A percentile compares a stretch with the other conserved stretches of the same genome.
Conservation (phyloP, 2,113 vertebrate species). For the Lonchura striata region DNA sequence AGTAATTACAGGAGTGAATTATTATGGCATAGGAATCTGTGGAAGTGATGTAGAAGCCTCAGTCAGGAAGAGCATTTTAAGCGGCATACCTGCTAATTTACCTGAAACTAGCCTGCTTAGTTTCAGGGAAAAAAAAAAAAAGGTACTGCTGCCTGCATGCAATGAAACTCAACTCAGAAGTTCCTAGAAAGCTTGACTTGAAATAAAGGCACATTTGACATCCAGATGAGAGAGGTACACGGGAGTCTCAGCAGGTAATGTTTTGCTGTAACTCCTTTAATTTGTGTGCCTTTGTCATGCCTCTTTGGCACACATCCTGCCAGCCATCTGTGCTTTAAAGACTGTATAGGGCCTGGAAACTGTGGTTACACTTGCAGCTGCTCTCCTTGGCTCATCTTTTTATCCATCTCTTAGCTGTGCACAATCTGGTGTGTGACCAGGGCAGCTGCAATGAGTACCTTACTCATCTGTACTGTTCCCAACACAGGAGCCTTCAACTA, state of each 20-base stretch:
- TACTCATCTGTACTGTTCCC: not conserved
- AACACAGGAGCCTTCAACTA: not conserved
- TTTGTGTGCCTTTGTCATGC: not conserved
- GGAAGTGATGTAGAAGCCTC: not conserved
- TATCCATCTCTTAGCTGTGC: not conserved
- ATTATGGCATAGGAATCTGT: not conserved
- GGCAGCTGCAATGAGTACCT: not conserved
- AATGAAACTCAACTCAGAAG: not conserved
- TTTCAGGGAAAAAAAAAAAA: not conserved
- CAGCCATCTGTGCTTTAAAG: not conserved
- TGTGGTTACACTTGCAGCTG: not conserved
- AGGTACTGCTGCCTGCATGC: not conserved
- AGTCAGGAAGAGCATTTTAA: not conserved
- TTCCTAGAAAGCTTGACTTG: conserved; percentile 4
- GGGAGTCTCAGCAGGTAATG: not conserved
- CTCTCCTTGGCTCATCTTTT: not conserved
- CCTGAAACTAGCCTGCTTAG: not conserved
- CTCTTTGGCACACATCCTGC: not conserved
- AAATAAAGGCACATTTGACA: not conserved
- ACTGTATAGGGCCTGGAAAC: not conserved
- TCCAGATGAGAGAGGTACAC: not conserved
- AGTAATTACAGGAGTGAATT: not conserved
- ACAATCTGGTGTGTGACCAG: not conserved
- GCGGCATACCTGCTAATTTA: not conserved
- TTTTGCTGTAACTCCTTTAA: not conserved